phyloP scores from a whole-genome alignment of 2,888 invertebrate genomes.

The Brachypalpus laphriformis region DNA sequence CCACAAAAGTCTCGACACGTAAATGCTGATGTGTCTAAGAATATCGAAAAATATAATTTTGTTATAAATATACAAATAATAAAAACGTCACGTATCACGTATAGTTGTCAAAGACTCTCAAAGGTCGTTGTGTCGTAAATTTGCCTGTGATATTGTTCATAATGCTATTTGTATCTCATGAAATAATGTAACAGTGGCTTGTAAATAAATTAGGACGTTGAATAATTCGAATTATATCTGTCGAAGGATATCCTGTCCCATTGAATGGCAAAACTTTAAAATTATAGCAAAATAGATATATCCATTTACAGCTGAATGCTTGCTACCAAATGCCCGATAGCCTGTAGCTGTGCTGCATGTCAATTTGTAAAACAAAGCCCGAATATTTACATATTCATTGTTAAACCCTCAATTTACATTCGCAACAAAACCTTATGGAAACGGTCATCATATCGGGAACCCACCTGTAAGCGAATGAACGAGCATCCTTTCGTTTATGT shows the following conservation, averaged over 20 bases:
- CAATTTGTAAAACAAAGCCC: neutral
- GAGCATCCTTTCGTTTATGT: neutral
- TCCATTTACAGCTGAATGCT: too few relatives aligned
- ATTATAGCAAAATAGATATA: neutral
- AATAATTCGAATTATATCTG: neutral
- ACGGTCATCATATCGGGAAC: neutral
- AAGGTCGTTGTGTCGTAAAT: conserved; percentile 30
- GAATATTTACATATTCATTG: neutral
- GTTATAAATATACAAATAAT: neutral
- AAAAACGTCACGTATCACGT: conserved; percentile 11
- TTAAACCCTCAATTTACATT: neutral
- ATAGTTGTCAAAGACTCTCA: conserved; percentile 18
- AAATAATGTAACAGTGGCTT: too few relatives aligned
- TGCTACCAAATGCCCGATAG: neutral
- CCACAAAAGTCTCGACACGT: neutral
- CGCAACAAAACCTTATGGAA: neutral
- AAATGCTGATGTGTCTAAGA: conserved; percentile 6
- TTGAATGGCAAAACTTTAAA: neutral
- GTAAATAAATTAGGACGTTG: too few relatives aligned
- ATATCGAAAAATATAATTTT: neutral
- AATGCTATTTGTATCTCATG: neutral
- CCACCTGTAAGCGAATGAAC: neutral
- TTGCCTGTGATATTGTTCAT: neutral
- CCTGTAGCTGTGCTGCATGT: neutral
- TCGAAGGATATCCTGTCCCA: neutral